Base-by-base conservation (phyloP, 2,797 vertebrate species). In the Astyanax mexicanus region DNA sequence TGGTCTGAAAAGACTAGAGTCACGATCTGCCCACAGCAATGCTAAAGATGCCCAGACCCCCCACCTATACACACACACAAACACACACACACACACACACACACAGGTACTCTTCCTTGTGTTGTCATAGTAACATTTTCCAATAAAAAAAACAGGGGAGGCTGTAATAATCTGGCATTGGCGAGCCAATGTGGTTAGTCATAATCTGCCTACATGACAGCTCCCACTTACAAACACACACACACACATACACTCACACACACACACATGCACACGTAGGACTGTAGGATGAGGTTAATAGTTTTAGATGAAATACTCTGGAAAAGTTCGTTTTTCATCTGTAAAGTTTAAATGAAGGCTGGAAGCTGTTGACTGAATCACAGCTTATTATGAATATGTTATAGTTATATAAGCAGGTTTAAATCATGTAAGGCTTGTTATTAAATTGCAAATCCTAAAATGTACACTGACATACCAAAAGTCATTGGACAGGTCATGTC, bases 91-190 rank as follows among this genome's bases (percentile, higher is more conserved):
- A 44, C 45, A 61, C 54, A 40, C 62, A 42, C 49, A 66, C 38
- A 25, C 51, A 17, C 69, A 78, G 78, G 80, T 82, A 80, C 37
- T 13, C 23, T 42, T 40, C 21, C 44, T 44, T 68, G 17, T 69
- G 78, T 80, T 74, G 66, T 71, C 80, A 84, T 80, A 75, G 75
- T 54, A 75, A 83, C 78, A 47, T 25, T 42, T 55, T 55, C 55
- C 21, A 51, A 49, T 69, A 66, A 70, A 74, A 47, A 65, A 74
- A 47, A 65, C 52, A 67, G 74, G 68, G 72, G 68, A 69, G 49
- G 47, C 55, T 64, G 44, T 17, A 45, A 79, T 17, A 45, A 79
- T 75, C 51, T 57, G 69, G 32, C 35, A 70, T 71, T 77, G 51
- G 69, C 51, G 9, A 35, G 75, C 40, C 25, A 35, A 44, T 25